These are phyloP conservation scores for Neodiprion fabricii DNA, from an alignment of 1,140 invertebrate species.

Conservation along the genomic window DNA sequence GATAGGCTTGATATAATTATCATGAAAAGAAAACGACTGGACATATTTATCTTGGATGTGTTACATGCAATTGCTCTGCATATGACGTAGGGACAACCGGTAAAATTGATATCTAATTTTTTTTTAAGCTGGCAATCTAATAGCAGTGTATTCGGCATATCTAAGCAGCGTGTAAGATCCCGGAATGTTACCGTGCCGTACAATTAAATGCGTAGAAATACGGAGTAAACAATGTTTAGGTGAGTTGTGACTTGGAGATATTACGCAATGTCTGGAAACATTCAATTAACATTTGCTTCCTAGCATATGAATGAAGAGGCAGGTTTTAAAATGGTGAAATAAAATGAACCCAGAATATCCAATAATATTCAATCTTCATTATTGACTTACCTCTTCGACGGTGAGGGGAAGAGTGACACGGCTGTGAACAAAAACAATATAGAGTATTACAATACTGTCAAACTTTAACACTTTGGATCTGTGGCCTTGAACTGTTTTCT, in stretches of 20 bases:
- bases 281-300: slow-evolving; percentile 18
- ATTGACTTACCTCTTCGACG: slow-evolving; percentile 73
- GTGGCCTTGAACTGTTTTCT: slow-evolving; percentile 32
- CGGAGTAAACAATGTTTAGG: neutral
- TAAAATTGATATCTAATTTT: no score
- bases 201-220: neutral
- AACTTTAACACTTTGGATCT: slow-evolving; percentile 11
- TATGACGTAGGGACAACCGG: no score
- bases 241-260: slow-evolving; percentile 2
- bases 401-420: slow-evolving; percentile 77
- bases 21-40: slow-evolving; percentile 11
- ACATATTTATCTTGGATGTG: slow-evolving; percentile 12
- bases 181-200: neutral
- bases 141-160: slow-evolving; percentile 5
- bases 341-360: slow-evolving; percentile 17
- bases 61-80: neutral
- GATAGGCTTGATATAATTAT: slow-evolving; percentile 7
- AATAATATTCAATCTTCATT: slow-evolving; percentile 26
- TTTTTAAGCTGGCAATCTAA: slow-evolving; percentile 1
- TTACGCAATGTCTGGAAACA: neutral
- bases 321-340: slow-evolving; percentile 14
- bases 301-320: slow-evolving; percentile 15
- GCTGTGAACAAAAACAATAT: slow-evolving; percentile 65
- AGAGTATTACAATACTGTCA: slow-evolving; percentile 5
- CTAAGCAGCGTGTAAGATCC: no score